Evolutionary conservation across 2,113 vertebrate species (phyloP).

Genomic region (Trogon melanurus): DNA sequence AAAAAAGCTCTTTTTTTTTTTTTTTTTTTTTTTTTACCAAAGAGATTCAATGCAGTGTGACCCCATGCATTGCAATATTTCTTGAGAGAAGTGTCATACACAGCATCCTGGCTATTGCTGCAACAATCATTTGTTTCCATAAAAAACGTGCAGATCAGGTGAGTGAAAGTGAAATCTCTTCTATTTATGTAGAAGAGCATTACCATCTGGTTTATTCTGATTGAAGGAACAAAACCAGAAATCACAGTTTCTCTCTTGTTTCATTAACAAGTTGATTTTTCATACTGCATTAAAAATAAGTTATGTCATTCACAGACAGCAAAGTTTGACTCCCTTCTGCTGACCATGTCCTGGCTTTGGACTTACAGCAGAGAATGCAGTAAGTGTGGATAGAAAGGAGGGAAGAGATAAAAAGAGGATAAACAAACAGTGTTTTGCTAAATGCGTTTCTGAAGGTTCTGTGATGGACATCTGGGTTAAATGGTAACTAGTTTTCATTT

Average conservation of each 20-base stretch:
- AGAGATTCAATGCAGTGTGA: neutral
- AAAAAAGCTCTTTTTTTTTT: neutral
- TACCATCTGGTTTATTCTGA: neutral
- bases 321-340: neutral
- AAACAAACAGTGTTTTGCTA: neutral
- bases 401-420: neutral
- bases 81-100: neutral
- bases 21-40: neutral
- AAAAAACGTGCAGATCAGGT: neutral
- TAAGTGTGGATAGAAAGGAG: neutral
- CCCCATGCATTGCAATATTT: neutral
- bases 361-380: neutral
- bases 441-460: neutral
- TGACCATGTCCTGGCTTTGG: neutral
- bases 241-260: neutral
- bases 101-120: neutral
- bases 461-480: neutral
- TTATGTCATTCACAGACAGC: neutral
- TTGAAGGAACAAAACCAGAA: neutral
- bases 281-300: neutral
- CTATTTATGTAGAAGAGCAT: neutral
- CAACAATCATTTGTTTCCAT: rapidly evolving
- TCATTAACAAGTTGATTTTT: neutral
- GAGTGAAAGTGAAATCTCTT: neutral
- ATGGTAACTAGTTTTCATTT: neutral